Percentiles rank a stretch among this genome's conserved stretches.
These are phyloP conservation scores for Cheilosia variabilis DNA, from an alignment of 2,888 invertebrate genomes.

Conservation along the genomic window DNA sequence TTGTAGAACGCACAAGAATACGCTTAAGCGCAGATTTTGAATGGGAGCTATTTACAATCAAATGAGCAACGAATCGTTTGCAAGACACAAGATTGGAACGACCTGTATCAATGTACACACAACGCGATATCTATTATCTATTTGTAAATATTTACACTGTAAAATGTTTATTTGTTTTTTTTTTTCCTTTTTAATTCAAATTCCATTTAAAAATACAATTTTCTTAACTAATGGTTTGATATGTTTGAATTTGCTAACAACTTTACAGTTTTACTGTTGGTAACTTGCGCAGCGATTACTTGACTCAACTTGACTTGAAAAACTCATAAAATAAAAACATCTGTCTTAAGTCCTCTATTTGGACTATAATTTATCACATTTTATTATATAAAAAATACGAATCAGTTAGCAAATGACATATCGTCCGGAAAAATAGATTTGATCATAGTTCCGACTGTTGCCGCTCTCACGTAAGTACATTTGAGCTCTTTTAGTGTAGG, in stretches of 20 bases:
- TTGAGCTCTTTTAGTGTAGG: no score
- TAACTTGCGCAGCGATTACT: not conserved
- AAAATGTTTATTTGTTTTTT: slow-evolving; percentile 47
- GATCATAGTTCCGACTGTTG: no score
- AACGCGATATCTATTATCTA: slow-evolving; percentile 4
- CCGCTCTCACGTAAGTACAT: no score
- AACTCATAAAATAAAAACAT: not conserved
- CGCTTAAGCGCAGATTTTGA: not conserved
- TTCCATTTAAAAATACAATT: slow-evolving; percentile 58
- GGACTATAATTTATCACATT: no score
- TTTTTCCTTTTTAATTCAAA: slow-evolving; percentile 40
- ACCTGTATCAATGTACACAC: slow-evolving; percentile 33
- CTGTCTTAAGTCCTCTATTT: no score
- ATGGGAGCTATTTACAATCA: slow-evolving; percentile 19
- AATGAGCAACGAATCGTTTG: slow-evolving; percentile 54
- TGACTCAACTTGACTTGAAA: no score
- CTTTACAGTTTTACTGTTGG: no score
- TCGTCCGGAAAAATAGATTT: no score
- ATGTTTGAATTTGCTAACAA: not conserved
- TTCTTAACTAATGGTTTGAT: slow-evolving; percentile 47
- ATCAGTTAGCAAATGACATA: no score
- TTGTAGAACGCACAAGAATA: slow-evolving; percentile 45
- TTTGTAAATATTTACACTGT: slow-evolving; percentile 61
- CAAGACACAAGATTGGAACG: not conserved
- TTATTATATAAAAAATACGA: no score